Percentiles rank a stretch among this genome's conserved stretches.
These are phyloP conservation scores for Galerucella nymphaeae DNA, from an alignment of 2,888 invertebrate species.

Conservation along the genomic window DNA sequence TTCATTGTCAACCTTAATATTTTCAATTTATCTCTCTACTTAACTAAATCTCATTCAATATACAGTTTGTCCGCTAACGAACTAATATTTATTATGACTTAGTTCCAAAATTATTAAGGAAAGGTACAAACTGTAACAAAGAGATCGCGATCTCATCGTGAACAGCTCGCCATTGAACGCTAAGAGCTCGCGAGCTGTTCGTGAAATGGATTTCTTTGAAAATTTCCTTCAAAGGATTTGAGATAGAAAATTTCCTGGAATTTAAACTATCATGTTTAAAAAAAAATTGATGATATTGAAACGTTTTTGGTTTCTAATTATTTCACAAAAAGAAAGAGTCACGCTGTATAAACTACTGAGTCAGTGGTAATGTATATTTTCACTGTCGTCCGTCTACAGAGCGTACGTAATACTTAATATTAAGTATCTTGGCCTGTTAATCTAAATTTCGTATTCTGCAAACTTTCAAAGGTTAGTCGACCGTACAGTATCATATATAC, in stretches of 20 bases:
- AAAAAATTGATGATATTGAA: too few relatives aligned
- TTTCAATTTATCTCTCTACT: not conserved
- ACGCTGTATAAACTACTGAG: not conserved
- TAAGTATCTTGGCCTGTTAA: conserved; percentile 43
- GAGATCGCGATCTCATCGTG: too few relatives aligned
- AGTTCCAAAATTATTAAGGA: not conserved
- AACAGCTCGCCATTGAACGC: too few relatives aligned
- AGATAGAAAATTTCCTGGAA: too few relatives aligned
- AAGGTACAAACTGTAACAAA: too few relatives aligned
- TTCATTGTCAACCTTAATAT: not conserved
- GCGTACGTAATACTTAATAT: conserved; percentile 40
- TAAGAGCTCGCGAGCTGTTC: too few relatives aligned
- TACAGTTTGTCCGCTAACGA: not conserved
- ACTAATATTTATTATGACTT: not conserved
- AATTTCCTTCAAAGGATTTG: too few relatives aligned
- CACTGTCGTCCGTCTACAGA: conserved; percentile 49
- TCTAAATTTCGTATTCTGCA: conserved; percentile 42
- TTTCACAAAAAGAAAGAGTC: not conserved
- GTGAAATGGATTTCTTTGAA: too few relatives aligned
- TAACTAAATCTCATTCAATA: not conserved
- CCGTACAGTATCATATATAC: conserved; percentile 17
- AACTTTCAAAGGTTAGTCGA: conserved; percentile 35
- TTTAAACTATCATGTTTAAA: too few relatives aligned
- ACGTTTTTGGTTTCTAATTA: not conserved
- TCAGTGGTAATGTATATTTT: conserved; percentile 37